These are phyloP conservation scores for Conus ventricosus DNA, from an alignment of 1,140 invertebrate genomes.

Conservation along the genomic window DNA sequence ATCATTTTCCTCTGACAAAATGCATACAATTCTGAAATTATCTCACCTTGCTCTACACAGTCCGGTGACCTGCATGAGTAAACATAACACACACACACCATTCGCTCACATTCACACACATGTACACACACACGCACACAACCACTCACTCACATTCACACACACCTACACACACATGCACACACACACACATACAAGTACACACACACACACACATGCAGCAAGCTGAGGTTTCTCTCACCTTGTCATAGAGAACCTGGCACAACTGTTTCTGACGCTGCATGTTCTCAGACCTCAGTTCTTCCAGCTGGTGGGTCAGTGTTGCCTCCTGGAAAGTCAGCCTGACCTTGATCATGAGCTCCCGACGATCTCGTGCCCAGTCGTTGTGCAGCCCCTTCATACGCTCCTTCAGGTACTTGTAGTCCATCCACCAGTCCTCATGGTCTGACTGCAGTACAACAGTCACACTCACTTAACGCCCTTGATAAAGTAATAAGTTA, in stretches of 20 bases:
- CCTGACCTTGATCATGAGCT: constrained; percentile 66
- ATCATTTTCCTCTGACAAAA: no score
- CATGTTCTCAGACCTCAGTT: constrained; percentile 56
- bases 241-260: background rate
- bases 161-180: background rate
- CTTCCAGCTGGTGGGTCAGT: constrained; percentile 61
- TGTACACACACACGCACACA: no score
- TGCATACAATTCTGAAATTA: no score
- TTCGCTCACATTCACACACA: background rate
- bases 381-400: constrained; percentile 61
- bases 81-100: background rate
- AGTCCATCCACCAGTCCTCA: constrained; percentile 69
- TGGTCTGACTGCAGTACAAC: constrained; percentile 61
- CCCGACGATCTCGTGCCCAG: constrained; percentile 65
- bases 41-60: no score
- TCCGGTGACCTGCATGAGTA: no score
- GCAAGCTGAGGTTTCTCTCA: background rate
- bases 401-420: constrained; percentile 66
- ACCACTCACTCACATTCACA: background rate
- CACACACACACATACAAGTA: background rate
- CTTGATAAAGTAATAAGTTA: no score
- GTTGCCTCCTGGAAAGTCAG: constrained; percentile 66
- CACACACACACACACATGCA: no score
- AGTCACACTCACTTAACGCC: no score
- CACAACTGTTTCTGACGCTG: constrained; percentile 40